Base-by-base conservation (phyloP, 2,797 vertebrate genomes). In the Knipowitschia caucasica region DNA sequence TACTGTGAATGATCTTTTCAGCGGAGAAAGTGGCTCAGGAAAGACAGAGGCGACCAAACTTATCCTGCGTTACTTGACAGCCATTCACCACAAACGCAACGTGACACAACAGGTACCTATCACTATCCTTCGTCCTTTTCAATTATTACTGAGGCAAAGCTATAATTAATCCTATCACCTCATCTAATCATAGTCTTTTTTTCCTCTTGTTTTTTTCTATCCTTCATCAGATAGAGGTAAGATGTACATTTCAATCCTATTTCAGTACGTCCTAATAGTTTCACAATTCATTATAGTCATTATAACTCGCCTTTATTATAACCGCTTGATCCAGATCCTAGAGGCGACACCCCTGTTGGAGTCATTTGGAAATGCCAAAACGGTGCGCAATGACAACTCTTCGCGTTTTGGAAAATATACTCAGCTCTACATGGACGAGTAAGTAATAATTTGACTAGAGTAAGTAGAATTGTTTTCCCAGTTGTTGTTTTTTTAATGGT, bases 361-460 rank as follows among this genome's bases (percentile, higher is more conserved):
- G 85, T 94, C 96, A 47, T 99, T 99, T 23, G 95, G 96, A 67
- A 99, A 98, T 0, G 95, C 96, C 92, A 99, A 98, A 93, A 99
- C 96, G 0, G 94, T 98, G 73, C 90, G 95, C 73, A 99, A 98
- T 0, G 92, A 98, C 82, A 99, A 99, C 81, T 99, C 96, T 69
- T 97, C 95, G 75, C 92, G 95, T 81, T 98, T 98, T 73, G 95
- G 96, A 85, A 99, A 99, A 83, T 96, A 95, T 55, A 89, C 94
- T 30, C 92, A 97, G 84, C 91, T 99, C 85, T 98, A 90, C 87
- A 88, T 99, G 88, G 93, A 96, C 69, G 91, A 93, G 96, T 98
- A 69, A 95, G 95, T 93, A 7, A 23, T n/a, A n/a, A n/a, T n/a
- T n/a, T n/a, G n/a, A n/a, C n/a, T n/a, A n/a, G n/a, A n/a, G n/a